Percentiles rank a stretch among this genome's conserved stretches.
These are phyloP conservation scores for Silvanus unidentatus DNA, from an alignment of 2,888 invertebrate genomes.

Conservation along the genomic window DNA sequence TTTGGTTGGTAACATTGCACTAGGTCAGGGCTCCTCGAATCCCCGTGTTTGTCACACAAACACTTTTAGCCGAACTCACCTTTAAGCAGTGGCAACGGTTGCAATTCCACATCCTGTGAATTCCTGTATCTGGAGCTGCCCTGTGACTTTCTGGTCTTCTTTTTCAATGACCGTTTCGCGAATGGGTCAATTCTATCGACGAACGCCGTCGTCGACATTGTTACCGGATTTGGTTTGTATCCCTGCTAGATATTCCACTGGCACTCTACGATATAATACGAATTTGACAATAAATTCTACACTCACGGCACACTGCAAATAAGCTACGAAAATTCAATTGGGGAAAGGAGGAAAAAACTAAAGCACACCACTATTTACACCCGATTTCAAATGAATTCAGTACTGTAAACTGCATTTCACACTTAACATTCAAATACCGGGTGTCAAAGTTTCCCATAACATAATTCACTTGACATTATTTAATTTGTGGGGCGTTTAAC, in stretches of 20 bases:
- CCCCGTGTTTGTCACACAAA: not conserved
- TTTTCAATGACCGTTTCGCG: conserved; percentile 94
- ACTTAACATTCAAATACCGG: conserved; percentile 30
- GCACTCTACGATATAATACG: not conserved
- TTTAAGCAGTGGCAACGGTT: conserved; percentile 93
- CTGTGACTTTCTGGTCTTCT: conserved; percentile 98
- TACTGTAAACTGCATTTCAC: conserved; percentile 39
- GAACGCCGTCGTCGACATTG: conserved; percentile 83
- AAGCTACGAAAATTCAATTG: no score
- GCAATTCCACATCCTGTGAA: conserved; percentile 95
- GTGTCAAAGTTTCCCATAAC: conserved; percentile 37
- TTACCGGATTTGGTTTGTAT: no score
- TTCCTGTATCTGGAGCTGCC: conserved; percentile 98
- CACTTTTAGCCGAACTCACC: no score
- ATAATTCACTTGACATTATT: conserved; percentile 31
- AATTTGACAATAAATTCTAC: no score
- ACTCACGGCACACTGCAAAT: no score
- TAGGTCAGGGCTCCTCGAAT: no score
- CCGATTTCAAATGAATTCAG: conserved; percentile 6
- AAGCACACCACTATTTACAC: conserved; percentile 31
- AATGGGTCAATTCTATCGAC: conserved; percentile 99
- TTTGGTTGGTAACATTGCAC: no score
- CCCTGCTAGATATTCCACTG: no score
- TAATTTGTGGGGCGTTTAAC: no score
- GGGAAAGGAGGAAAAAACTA: conserved; percentile 17